phyloP scores from a whole-genome alignment of 2,888 invertebrate genomes.

The Netelia fuscicornis region DNA sequence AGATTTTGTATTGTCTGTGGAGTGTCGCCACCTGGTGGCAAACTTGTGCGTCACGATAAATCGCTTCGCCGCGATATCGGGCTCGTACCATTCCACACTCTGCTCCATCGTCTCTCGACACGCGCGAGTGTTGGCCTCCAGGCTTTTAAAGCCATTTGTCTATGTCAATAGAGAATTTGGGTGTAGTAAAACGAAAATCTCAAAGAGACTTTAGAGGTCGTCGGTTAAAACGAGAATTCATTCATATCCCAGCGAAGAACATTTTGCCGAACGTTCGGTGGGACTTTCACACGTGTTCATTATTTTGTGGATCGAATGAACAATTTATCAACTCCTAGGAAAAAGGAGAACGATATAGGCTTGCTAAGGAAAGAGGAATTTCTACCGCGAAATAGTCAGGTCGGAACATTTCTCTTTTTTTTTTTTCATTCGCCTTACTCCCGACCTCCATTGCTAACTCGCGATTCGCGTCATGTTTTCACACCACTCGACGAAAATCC shows the following conservation, averaged over 20 bases:
- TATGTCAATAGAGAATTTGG: not conserved
- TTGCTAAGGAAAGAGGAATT: not conserved
- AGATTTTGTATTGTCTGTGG: slow-evolving; percentile 8
- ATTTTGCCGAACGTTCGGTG: too few relatives aligned
- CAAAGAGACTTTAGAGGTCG: not conserved
- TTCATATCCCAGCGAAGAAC: not conserved
- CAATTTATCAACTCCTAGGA: not conserved
- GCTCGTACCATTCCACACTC: too few relatives aligned
- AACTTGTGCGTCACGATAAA: not conserved
- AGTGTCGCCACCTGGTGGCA: slow-evolving; percentile 45
- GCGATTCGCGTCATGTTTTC: not conserved
- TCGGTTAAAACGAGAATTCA: not conserved
- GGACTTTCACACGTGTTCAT: too few relatives aligned
- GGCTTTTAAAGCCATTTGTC: too few relatives aligned
- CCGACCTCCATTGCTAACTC: not conserved
- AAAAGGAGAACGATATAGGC: not conserved
- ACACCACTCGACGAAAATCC: not conserved
- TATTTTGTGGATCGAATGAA: not conserved
- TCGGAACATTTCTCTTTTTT: not conserved
- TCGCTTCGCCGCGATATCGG: too few relatives aligned
- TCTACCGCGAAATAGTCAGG: not conserved
- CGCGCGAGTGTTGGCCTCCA: too few relatives aligned
- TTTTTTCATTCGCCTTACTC: not conserved
- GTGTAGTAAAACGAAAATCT: not conserved
- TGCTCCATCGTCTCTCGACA: too few relatives aligned